Percentiles rank a stretch among this genome's conserved stretches.
Evolutionary conservation across 2,888 invertebrate species (phyloP).

Genomic region (Tanytarsus gracilentus): DNA sequence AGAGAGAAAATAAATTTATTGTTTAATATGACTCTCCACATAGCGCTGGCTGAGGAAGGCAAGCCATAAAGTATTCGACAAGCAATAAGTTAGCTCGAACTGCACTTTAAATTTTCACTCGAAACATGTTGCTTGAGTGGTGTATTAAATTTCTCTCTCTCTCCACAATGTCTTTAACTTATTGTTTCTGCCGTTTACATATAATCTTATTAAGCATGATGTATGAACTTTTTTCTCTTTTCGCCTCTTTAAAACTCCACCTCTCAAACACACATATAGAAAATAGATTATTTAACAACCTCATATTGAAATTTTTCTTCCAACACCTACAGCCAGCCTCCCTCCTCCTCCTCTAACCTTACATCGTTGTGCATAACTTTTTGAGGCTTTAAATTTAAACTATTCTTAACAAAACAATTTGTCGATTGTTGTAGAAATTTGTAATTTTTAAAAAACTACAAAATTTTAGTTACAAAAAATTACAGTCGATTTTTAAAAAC

Average conservation of each 20-base stretch:
- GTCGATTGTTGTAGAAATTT: too few relatives aligned
- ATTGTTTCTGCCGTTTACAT: constrained; percentile 23
- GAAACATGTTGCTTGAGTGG: constrained; percentile 17
- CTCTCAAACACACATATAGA: neutral
- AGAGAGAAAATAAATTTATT: too few relatives aligned
- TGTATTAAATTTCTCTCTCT: constrained; percentile 22
- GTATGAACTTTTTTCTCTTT: constrained; percentile 22
- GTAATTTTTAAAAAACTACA: too few relatives aligned
- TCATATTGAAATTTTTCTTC: neutral
- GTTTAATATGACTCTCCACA: neutral
- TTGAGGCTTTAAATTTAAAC: too few relatives aligned
- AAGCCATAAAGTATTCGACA: constrained; percentile 14
- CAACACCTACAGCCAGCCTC: neutral
- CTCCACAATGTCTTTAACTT: too few relatives aligned
- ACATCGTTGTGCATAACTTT: neutral
- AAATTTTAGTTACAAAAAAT: too few relatives aligned
- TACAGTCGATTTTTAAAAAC: too few relatives aligned
- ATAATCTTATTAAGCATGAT: constrained; percentile 23
- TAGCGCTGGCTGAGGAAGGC: too few relatives aligned
- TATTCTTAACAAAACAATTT: too few relatives aligned
- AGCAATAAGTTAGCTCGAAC: constrained; percentile 15
- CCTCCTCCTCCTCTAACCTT: neutral
- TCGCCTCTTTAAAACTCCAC: too few relatives aligned
- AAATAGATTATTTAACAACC: neutral
- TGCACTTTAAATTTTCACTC: constrained; percentile 14